Evolutionary conservation across 2,113 vertebrate species (phyloP).

Genomic region (Ariopsis seemanni): DNA sequence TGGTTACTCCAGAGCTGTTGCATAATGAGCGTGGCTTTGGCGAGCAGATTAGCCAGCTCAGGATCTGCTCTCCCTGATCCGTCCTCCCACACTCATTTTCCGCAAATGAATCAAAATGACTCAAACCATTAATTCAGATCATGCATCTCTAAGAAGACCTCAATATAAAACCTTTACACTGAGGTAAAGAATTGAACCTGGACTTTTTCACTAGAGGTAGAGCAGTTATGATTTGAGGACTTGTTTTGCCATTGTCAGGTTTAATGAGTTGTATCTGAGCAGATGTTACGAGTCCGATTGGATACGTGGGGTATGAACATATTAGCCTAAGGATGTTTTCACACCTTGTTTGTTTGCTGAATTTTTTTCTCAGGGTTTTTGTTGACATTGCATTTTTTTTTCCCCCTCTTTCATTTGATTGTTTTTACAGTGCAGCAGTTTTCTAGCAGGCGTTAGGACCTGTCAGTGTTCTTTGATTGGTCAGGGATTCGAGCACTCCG

Average conservation of each 20-base stretch:
- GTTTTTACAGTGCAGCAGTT: background rate
- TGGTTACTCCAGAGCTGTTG: conserved; percentile 71
- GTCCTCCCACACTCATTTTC: conserved; percentile 67
- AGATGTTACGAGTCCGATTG: background rate
- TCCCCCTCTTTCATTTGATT: background rate
- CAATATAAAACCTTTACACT: background rate
- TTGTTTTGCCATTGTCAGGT: background rate
- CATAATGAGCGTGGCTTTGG: conserved; percentile 69
- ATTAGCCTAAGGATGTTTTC: background rate
- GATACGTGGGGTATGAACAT: background rate
- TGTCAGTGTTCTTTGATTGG: background rate
- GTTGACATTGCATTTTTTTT: background rate
- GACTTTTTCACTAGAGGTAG: background rate
- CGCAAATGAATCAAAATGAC: conserved; percentile 65
- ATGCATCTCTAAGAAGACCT: conserved; percentile 29
- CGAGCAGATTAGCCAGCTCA: conserved; percentile 68
- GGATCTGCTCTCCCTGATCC: conserved; percentile 60
- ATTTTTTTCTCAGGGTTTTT: background rate
- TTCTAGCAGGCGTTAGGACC: background rate
- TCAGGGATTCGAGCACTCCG: background rate
- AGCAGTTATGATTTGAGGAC: background rate
- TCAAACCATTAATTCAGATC: conserved; percentile 55
- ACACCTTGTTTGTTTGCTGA: background rate
- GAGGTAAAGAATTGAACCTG: background rate
- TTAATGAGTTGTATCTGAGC: background rate